Conservation (phyloP, 35 echinoderm and acorn worm genomes). For the Amphiura filiformis region DNA sequence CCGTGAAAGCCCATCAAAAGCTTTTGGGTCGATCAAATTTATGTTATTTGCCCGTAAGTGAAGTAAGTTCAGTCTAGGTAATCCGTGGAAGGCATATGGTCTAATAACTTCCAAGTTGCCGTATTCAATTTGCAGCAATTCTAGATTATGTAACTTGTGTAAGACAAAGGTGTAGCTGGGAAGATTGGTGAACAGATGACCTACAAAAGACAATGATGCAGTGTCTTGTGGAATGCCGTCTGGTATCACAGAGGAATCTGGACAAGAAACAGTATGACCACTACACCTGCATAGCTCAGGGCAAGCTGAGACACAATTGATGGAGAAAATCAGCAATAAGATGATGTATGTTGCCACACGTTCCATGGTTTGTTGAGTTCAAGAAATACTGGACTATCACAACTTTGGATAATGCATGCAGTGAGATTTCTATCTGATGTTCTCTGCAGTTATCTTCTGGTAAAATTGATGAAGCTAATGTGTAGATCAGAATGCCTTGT, state of each 20-base stretch:
- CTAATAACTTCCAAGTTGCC: conserved; percentile 37
- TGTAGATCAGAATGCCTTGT: too few relatives aligned
- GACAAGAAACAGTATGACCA: conserved; percentile 1
- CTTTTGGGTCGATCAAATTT: neutral
- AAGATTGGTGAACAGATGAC: conserved; percentile 28
- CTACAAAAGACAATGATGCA: neutral
- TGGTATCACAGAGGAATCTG: conserved; percentile 1
- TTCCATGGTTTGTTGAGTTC: too few relatives aligned
- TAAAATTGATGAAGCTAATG: too few relatives aligned
- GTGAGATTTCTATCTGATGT: too few relatives aligned
- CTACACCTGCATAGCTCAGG: conserved; percentile 8
- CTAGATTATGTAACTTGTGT: neutral
- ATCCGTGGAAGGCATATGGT: conserved; percentile 14
- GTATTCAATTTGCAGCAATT: neutral
- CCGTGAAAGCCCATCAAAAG: conserved; percentile 22
- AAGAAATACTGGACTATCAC: too few relatives aligned
- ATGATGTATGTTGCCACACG: too few relatives aligned
- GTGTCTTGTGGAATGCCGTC: conserved; percentile 2
- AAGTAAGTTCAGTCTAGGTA: conserved; percentile 20
- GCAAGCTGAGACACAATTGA: neutral
- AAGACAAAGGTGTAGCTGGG: conserved; percentile 21
- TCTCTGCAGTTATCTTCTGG: too few relatives aligned
- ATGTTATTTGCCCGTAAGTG: conserved; percentile 45
- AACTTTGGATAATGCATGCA: too few relatives aligned
- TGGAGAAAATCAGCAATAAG: too few relatives aligned